Conservation (phyloP, 2,113 vertebrate genomes). For the Engystomops pustulosus region DNA sequence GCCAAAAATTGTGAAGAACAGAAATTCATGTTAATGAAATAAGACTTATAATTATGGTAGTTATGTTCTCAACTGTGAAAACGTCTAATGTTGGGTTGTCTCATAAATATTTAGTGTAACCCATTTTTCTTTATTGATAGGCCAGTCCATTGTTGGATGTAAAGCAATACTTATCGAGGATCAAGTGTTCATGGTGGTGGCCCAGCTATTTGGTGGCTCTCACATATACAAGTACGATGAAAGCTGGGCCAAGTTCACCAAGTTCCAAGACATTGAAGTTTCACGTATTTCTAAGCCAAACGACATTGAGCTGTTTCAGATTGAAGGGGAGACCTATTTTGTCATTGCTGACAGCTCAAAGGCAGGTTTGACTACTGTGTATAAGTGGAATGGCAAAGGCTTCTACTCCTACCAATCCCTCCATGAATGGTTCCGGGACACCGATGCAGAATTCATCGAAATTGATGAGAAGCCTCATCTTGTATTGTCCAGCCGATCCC, state of each 20-base stretch:
- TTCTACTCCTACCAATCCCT: conserved; percentile 96
- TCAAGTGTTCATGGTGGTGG: conserved; percentile 95
- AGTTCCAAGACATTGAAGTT: conserved; percentile 97
- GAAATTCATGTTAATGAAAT: background rate
- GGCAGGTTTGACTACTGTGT: conserved; percentile 93
- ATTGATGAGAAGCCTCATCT: conserved; percentile 92
- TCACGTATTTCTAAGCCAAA: conserved; percentile 98
- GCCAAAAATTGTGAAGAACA: background rate
- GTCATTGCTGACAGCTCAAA: conserved; percentile 97
- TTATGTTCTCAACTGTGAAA: background rate
- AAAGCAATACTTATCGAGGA: conserved; percentile 93
- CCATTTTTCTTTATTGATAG: conserved; percentile 69
- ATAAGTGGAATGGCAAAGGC: conserved; percentile 96
- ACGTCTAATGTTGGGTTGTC: background rate
- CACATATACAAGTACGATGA: conserved; percentile 97
- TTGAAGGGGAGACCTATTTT: conserved; percentile 90
- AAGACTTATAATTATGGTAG: too few species aligned
- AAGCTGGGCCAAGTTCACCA: conserved; percentile 94
- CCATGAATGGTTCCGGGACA: conserved; percentile 97
- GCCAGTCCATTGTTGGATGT: conserved; percentile 96
- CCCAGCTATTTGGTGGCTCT: conserved; percentile 96
- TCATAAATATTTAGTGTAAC: background rate
- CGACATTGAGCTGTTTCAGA: conserved; percentile 93
- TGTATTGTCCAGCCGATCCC: conserved; percentile 92
- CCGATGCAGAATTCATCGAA: conserved; percentile 90